A percentile compares a stretch with the other conserved stretches of the same genome.
phyloP scores from a whole-genome alignment of 2,888 invertebrate species.

The Tetropium fuscum region DNA sequence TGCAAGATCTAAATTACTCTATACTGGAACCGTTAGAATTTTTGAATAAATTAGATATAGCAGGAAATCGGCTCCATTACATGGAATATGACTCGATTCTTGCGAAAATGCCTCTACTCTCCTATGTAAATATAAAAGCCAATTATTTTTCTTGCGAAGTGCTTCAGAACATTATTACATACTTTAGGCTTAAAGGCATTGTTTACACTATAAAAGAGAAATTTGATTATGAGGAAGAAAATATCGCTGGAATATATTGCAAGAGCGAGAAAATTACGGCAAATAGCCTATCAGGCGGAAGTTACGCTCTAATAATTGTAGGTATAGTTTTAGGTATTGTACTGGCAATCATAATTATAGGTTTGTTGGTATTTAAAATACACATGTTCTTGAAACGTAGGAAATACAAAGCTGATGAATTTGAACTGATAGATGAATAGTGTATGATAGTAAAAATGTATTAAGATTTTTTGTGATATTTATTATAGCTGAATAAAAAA shows the following conservation, averaged over 20 bases:
- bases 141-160: constrained; percentile 59
- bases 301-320: constrained; percentile 33
- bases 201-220: constrained; percentile 56
- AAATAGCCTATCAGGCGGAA: constrained; percentile 14
- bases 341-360: constrained; percentile 39
- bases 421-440: constrained; percentile 55
- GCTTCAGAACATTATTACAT: constrained; percentile 56
- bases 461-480: constrained; percentile 19
- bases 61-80: constrained; percentile 55
- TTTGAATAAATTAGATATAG: constrained; percentile 56
- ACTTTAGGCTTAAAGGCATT: constrained; percentile 53
- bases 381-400: constrained; percentile 53
- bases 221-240: constrained; percentile 55
- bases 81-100: constrained; percentile 58
- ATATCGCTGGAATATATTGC: constrained; percentile 62
- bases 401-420: constrained; percentile 56
- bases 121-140: constrained; percentile 56
- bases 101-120: constrained; percentile 54
- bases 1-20: constrained; percentile 52
- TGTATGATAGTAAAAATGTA: constrained; percentile 4
- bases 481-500: no score
- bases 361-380: constrained; percentile 46
- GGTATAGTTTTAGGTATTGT: constrained; percentile 39
- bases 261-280: constrained; percentile 24
- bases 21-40: constrained; percentile 52